A percentile compares a stretch with the other conserved stretches of the same genome.
These are phyloP conservation scores for Illadopsis cleaveri DNA, from an alignment of 2,113 vertebrate species.

Conservation along the genomic window DNA sequence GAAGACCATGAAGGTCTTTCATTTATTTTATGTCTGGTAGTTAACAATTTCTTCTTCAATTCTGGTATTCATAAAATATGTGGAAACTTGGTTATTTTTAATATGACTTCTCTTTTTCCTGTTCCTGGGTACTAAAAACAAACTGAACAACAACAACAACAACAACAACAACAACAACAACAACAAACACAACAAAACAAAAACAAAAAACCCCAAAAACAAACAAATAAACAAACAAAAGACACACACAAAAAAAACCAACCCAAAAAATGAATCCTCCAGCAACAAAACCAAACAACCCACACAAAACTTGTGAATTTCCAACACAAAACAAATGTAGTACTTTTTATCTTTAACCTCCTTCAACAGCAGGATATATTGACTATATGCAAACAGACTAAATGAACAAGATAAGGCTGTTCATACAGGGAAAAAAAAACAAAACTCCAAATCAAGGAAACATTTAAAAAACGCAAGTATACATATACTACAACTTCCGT, in stretches of 20 bases:
- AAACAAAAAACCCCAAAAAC: no score
- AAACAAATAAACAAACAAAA: no score
- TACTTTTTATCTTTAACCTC: conserved; percentile 19
- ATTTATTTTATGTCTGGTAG: neutral
- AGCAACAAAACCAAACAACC: neutral
- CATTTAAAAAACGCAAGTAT: conserved; percentile 8
- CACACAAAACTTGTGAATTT: neutral
- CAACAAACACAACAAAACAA: neutral
- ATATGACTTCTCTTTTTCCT: neutral
- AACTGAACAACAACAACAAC: no score
- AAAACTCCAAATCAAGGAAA: neutral
- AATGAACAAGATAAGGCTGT: conserved; percentile 38
- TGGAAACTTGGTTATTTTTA: neutral
- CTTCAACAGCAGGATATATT: neutral
- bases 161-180: no score
- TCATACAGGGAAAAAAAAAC: conserved; percentile 11
- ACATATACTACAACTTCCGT: neutral
- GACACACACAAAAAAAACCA: no score
- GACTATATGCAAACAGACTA: neutral
- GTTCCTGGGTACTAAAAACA: neutral
- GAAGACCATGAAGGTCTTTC: neutral
- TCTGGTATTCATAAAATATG: neutral
- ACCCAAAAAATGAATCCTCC: no score
- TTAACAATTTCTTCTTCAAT: neutral
- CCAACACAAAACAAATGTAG: neutral